These are phyloP conservation scores for Arothron firmamentum DNA, from an alignment of 2,113 vertebrate genomes.

Conservation along the genomic window DNA sequence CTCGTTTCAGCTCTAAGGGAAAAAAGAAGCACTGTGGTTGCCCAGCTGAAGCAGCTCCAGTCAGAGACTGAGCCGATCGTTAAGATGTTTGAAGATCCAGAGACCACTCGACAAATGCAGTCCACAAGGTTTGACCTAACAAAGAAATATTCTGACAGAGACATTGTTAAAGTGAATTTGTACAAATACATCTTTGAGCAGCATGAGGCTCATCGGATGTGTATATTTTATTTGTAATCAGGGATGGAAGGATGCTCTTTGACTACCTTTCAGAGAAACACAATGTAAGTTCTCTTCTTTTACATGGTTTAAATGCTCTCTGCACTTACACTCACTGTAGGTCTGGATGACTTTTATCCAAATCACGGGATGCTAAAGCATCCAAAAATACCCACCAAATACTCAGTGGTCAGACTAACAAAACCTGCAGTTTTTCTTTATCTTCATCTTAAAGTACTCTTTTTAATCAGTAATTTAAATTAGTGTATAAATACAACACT, in stretches of 20 bases:
- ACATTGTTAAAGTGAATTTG: no score
- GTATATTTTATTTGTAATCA: slow-evolving; percentile 34
- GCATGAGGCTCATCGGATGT: no score
- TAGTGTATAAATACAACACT: no score
- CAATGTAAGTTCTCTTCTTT: slow-evolving; percentile 82
- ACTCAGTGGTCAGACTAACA: no score
- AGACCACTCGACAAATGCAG: slow-evolving; percentile 96
- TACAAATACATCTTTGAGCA: no score
- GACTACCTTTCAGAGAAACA: slow-evolving; percentile 95
- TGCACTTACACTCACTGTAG: slow-evolving; percentile 23
- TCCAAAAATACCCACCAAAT: no score
- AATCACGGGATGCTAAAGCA: no score
- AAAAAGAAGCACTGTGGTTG: slow-evolving; percentile 88
- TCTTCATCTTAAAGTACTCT: no score
- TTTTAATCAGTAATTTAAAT: no score
- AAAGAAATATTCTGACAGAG: slow-evolving; percentile 21
- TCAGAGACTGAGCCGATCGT: slow-evolving; percentile 95
- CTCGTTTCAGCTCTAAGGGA: slow-evolving; percentile 82
- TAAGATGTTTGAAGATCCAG: slow-evolving; percentile 97
- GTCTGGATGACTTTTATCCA: no score
- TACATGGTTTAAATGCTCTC: not conserved
- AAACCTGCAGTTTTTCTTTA: no score
- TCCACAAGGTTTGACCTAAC: slow-evolving; percentile 83
- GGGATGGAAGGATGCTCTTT: slow-evolving; percentile 94
- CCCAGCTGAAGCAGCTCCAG: slow-evolving; percentile 94